Percentiles rank a stretch among this genome's conserved stretches.
phyloP scores from a whole-genome alignment of 2,113 vertebrate species.

The Oreochromis spilurus region DNA sequence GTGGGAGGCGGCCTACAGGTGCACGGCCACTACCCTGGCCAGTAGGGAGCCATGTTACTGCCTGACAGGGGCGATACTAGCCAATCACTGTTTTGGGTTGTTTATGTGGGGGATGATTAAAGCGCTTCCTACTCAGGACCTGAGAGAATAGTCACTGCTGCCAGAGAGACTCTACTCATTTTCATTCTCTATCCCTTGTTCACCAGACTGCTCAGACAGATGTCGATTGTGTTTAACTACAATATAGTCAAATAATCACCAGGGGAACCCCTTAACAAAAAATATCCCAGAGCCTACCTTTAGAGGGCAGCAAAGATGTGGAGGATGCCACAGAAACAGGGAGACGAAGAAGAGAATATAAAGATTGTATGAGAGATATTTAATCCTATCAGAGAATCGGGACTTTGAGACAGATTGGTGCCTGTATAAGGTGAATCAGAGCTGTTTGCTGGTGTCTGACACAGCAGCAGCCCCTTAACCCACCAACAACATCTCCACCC shows the following conservation, averaged over 20 bases:
- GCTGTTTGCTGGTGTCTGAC: conserved; percentile 1
- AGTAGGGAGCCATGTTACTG: conserved; percentile 50
- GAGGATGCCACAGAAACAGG: neutral
- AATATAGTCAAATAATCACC: conserved; percentile 22
- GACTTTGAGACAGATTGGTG: conserved; percentile 13
- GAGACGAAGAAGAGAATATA: conserved; percentile 17
- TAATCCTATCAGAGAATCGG: conserved; percentile 30
- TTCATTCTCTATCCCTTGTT: conserved; percentile 27
- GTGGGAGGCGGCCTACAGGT: conserved; percentile 3
- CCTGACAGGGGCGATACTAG: conserved; percentile 44
- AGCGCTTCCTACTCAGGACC: conserved; percentile 69
- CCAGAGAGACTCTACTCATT: conserved; percentile 55
- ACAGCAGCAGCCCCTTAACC: neutral
- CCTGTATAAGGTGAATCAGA: neutral
- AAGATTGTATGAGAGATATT: conserved; percentile 53
- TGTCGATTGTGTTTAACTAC: conserved; percentile 10
- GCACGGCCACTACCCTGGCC: conserved; percentile 22
- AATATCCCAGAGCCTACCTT: conserved; percentile 12
- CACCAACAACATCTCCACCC: neutral
- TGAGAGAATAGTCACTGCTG: conserved; percentile 68
- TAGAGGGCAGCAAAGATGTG: conserved; percentile 44
- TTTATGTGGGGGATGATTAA: conserved; percentile 54
- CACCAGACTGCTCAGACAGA: conserved; percentile 5
- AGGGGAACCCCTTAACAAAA: conserved; percentile 1
- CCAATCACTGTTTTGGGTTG: conserved; percentile 68